Base-by-base conservation (phyloP, 1,140 invertebrate species). In the Chymomyza costata region DNA sequence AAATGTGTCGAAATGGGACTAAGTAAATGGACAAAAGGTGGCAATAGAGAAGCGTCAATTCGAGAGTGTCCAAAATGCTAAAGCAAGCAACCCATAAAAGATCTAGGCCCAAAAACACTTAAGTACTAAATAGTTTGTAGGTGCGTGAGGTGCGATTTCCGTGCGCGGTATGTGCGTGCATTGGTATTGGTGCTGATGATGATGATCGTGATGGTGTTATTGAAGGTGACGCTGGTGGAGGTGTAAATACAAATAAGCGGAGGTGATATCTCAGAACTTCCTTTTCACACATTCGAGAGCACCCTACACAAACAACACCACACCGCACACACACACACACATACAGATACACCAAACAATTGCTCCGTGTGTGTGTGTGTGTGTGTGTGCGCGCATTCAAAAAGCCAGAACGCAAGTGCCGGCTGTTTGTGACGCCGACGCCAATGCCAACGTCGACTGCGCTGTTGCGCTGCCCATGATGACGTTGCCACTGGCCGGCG, bases 211-310 rank as follows among this genome's bases (percentile, higher is more conserved):
- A 38, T 34, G 39, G 31, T 11, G 31, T 28, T 17, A 38, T 34
- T 32, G 31, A 34, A 16, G 54, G 47, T 48, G 67, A 46, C 65
- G 46, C 28, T 35, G 49, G 55, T 65, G 53, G 70, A 80, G 73
- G 73, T 80, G 73, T 80, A 73, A 74, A 80, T 80, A 80, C 73
- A 80, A 80, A 80, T 80, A 80, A 80, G 73, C 67, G 73, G 73
- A 80, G 73, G 73, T 80, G 73, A 80, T 80, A 80, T 80, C 67
- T 80, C 59, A 80, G 64, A 80, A 80, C 73, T 80, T 80, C 73
- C 74, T 80, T 80, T 80, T 80, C 73, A 80, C 73, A 80, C 74
- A 80, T 80, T 67, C 64, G 49, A 71, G 53, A 60, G 61, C 67
- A 80, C 59, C 67, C 71, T 71, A 67, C 73, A 64, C 73, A 80